phyloP scores from a whole-genome alignment of 2,113 vertebrate genomes.

The Megaleporinus macrocephalus region DNA sequence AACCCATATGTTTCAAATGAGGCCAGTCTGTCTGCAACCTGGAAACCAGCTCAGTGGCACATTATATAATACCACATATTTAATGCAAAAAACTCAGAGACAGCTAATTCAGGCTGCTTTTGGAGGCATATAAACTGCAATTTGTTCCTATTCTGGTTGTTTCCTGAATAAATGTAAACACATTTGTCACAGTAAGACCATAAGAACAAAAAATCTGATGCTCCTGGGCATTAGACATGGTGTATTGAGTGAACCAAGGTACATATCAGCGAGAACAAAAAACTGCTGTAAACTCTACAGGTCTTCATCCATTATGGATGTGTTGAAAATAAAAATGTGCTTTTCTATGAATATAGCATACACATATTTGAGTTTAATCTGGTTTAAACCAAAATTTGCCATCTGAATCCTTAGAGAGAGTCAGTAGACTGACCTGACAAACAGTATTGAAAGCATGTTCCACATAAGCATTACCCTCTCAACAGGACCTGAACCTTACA shows the following conservation, averaged over 20 bases:
- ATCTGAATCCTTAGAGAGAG: not conserved
- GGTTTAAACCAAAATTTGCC: not conserved
- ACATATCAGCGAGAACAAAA: constrained; percentile 23
- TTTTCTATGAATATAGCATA: not conserved
- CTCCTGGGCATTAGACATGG: constrained; percentile 19
- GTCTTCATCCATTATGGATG: not conserved
- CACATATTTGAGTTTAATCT: not conserved
- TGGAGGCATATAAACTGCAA: constrained; percentile 21
- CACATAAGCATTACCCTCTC: not conserved
- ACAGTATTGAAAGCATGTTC: not conserved
- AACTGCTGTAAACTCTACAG: not conserved
- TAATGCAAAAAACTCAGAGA: constrained; percentile 19
- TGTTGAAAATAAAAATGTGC: not conserved
- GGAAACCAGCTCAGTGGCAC: constrained; percentile 17
- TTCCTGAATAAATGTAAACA: constrained; percentile 34
- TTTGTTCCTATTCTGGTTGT: constrained; percentile 36
- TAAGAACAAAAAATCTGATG: constrained; percentile 5
- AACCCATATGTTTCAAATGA: constrained; percentile 49
- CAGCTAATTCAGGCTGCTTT: constrained; percentile 17
- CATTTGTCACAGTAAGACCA: constrained; percentile 27
- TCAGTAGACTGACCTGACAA: not conserved
- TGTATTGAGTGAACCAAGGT: constrained; percentile 18
- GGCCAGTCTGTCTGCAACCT: constrained; percentile 43
- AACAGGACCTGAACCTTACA: not conserved
- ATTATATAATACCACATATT: constrained; percentile 38